These are phyloP conservation scores for Salarias fasciatus DNA, from an alignment of 2,797 vertebrate species.

Conservation along the genomic window DNA sequence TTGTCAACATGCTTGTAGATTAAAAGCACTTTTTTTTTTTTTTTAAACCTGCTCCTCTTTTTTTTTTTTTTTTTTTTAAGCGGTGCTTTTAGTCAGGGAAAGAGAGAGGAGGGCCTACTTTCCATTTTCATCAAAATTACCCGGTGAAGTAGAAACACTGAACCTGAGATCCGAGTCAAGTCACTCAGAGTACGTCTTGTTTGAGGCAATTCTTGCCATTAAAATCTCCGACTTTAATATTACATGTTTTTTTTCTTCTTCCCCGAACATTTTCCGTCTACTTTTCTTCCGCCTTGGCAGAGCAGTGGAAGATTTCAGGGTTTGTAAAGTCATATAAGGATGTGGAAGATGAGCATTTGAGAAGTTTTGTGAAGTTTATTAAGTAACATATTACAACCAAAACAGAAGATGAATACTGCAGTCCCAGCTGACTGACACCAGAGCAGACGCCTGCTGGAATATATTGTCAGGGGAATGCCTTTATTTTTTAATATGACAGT, in stretches of 20 bases:
- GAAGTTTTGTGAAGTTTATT: constrained; percentile 13
- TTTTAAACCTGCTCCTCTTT: too few species aligned
- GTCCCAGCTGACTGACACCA: constrained; percentile 9
- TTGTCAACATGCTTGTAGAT: constrained; percentile 35
- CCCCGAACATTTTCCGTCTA: constrained; percentile 8
- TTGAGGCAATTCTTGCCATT: constrained; percentile 14
- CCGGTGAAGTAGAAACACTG: constrained; percentile 14
- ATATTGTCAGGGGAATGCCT: constrained; percentile 2
- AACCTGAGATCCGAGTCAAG: constrained; percentile 12
- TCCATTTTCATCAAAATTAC: constrained; percentile 25
- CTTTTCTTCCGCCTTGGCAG: not conserved
- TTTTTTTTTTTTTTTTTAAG: constrained; percentile 17
- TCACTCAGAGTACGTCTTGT: constrained; percentile 20
- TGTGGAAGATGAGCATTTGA: not conserved
- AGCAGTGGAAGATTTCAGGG: not conserved
- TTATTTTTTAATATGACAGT: constrained; percentile 17
- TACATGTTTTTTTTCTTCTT: not conserved
- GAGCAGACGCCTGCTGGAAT: not conserved
- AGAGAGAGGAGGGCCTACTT: not conserved
- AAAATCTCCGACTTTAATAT: constrained; percentile 10
- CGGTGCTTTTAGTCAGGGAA: constrained; percentile 16
- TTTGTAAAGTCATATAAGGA: constrained; percentile 10
- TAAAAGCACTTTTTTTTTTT: constrained; percentile 13
- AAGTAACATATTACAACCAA: constrained; percentile 12
- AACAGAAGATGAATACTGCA: constrained; percentile 14